Base-by-base conservation (phyloP, 2,113 vertebrate species). In the Chamaea fasciata region DNA sequence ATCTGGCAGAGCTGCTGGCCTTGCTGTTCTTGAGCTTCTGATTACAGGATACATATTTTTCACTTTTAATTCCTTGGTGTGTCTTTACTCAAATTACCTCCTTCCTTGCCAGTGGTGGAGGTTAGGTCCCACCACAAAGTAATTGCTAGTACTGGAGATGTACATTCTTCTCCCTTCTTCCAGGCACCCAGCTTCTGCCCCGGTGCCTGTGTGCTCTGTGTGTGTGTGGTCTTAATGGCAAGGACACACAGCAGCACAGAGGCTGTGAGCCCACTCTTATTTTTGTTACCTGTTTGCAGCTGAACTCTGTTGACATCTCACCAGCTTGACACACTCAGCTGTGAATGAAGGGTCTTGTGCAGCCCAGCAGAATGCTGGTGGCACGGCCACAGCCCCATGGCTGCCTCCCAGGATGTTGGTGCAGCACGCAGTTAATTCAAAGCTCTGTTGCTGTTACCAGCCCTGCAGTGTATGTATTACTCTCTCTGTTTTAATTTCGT, bases 61-160 rank as follows among this genome's bases (percentile, higher is more conserved):
- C 64, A 30, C 59, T 94, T 91, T 69, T 76, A 92, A 94, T 96
- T 89, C 92, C 84, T 94, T 90, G 77, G 74, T 84, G 87, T 87
- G 47, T 84, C 47, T 88, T 95, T 73, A 33, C 79, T 88, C 67
- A 96, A 94, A 97, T 97, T 96, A 82, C 80, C 87, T 78, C 89
- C 77, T 94, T 87, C 74, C 67, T 78, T 89, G 97, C 94, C 91
- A 91, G 62, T 31, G 15, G 70, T 62, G 56, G 84, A 92, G 86
- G 73, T 95, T 96, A 55, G 50, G 35, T 87, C 93, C 91, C 64
- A 87, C 94, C 94, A 47, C 90, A 90, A 39, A 84, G 88, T 88
- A 79, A 81, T 74, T 73, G 35, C 49, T 47, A 46, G 68, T 15
- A 7, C 42, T 59, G 62, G 26, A 81, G 71, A 59, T 27, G 37